Base-by-base conservation (phyloP, 2,797 vertebrate species). In the Ara ararauna region DNA sequence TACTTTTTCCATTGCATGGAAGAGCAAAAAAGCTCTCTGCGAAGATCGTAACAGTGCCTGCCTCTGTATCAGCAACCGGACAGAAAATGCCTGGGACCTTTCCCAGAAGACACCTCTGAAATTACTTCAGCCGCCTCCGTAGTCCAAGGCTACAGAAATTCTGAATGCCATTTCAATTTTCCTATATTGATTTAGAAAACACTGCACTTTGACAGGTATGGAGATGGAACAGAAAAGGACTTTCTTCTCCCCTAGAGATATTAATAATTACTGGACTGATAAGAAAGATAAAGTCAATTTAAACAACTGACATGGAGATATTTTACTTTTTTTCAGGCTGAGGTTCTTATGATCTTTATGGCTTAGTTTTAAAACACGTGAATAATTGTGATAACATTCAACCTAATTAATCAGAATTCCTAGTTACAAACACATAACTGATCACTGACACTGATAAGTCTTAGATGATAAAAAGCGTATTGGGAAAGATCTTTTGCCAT, bases 171-270 rank as follows among this genome's bases (percentile, higher is more conserved):
- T 40, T 87, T 61, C 82, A 95, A 61, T 51, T 90, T 96, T 83
- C 91, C 93, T 94, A 67, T 29, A 77, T 19, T 85, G 91, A 90
- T 95, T 83, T 94, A 91, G 85, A 89, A 89, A 97, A 72, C 82
- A 32, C 89, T 96, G 93, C 73, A 77, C 82, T 94, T 94, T 83
- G 68, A 95, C 48, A 84, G 22, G 66, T 50, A 93, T 16, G 79
- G 87, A 97, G 96, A 91, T 75, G 70, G n/a, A 93, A 89, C 12
- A 85, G 48, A 93, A 89, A 95, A 74, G 77, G 88, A 96, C 87
- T 94, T 96, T 97, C 97, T 97, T 97, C 96, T 97, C 95, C 94
- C 94, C 89, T 95, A 85, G 77, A 94, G 80, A 93, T 87, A 97
- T 71, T 85, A 95, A 24, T 58, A 95, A 86, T 51, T 94, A 89